Evolutionary conservation across 2,113 vertebrate genomes (phyloP).

Genomic region (Lontra canadensis): DNA sequence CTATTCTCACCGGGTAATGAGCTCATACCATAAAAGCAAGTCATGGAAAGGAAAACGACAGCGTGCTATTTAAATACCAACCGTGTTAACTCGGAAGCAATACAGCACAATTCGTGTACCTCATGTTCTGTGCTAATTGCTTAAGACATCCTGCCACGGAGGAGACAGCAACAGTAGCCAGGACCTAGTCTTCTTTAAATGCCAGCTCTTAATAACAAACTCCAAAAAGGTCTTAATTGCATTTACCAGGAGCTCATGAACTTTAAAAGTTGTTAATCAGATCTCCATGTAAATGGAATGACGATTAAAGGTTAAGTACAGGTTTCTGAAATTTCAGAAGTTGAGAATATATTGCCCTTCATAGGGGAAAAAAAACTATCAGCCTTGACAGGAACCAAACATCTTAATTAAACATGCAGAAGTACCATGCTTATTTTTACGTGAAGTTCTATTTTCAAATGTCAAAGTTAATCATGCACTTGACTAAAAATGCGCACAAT

Average conservation of each 20-base stretch:
- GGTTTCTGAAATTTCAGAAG: constrained; percentile 86
- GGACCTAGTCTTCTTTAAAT: constrained; percentile 91
- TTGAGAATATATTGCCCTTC: constrained; percentile 82
- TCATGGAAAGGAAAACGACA: constrained; percentile 50
- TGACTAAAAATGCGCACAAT: constrained; percentile 75
- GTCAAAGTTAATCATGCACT: constrained; percentile 90
- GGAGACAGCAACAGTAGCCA: constrained; percentile 82
- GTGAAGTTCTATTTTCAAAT: constrained; percentile 87
- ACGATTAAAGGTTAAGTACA: constrained; percentile 89
- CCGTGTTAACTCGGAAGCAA: constrained; percentile 76
- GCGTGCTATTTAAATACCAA: constrained; percentile 81
- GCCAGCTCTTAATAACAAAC: constrained; percentile 92
- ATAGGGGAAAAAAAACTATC: constrained; percentile 72
- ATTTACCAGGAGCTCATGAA: constrained; percentile 92
- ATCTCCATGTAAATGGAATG: constrained; percentile 86
- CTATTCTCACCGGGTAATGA: background rate
- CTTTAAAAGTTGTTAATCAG: constrained; percentile 91
- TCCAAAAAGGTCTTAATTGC: constrained; percentile 91
- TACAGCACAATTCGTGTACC: constrained; percentile 80
- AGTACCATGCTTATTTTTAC: constrained; percentile 84
- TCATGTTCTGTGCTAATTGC: constrained; percentile 87
- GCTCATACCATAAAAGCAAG: constrained; percentile 11
- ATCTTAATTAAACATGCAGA: constrained; percentile 88
- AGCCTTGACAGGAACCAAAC: constrained; percentile 86
- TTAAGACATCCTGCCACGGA: constrained; percentile 86